Conservation (phyloP, 2,113 vertebrate species). For the Xiphias gladius region DNA sequence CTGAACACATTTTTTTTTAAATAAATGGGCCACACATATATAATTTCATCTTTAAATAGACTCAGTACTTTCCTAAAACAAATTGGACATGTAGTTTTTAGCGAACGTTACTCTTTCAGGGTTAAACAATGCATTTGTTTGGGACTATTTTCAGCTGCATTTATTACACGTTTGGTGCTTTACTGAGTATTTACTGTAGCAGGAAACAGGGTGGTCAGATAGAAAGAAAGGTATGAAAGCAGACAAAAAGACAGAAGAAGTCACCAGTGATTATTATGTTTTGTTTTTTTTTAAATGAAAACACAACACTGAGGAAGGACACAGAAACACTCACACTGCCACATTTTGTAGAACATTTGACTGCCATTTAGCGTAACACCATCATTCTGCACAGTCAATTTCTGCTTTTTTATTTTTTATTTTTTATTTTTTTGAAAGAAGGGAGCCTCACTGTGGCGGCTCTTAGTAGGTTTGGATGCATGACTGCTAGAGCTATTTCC, state of each 20-base stretch:
- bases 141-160: too few species aligned
- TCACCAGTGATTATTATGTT: neutral
- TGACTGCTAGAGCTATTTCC: conserved; percentile 66
- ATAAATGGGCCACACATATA: neutral
- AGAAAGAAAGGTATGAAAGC: too few species aligned
- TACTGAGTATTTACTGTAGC: too few species aligned
- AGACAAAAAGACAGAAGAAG: neutral
- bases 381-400: conserved; percentile 23
- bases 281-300: neutral
- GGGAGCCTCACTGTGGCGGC: conserved; percentile 24
- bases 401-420: neutral
- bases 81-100: neutral
- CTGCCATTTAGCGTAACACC: neutral
- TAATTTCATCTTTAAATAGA: neutral
- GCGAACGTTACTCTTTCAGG: neutral
- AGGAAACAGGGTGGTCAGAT: too few species aligned
- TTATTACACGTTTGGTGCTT: too few species aligned
- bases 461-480: conserved; percentile 53
- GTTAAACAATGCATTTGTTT: too few species aligned
- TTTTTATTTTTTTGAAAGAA: conserved; percentile 1
- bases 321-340: neutral
- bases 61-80: neutral
- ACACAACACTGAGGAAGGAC: neutral
- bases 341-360: conserved; percentile 1
- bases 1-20: too few species aligned